Conservation (phyloP, 2,888 invertebrate genomes). For the Tridacna gigas region DNA sequence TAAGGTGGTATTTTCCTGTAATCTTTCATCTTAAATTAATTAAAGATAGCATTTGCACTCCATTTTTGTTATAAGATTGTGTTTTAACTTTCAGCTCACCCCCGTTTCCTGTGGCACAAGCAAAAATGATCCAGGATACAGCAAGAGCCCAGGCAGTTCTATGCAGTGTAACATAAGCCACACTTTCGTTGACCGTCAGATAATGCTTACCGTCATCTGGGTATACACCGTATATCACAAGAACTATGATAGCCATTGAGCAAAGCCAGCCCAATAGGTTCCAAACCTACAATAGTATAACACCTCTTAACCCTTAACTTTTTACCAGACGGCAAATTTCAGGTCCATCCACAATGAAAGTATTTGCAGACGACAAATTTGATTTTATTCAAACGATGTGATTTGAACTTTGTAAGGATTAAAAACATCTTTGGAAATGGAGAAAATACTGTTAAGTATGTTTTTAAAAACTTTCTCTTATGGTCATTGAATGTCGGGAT, state of each 20-base stretch:
- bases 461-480: too few species aligned
- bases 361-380: too few species aligned
- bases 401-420: too few species aligned
- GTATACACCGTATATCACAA: constrained; percentile 7
- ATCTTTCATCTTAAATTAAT: too few species aligned
- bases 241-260: neutral
- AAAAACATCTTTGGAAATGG: too few species aligned
- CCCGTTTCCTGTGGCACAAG: constrained; percentile 16
- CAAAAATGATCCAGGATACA: constrained; percentile 16
- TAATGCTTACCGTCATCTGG: constrained; percentile 6
- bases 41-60: too few species aligned
- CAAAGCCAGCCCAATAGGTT: constrained; percentile 5
- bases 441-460: too few species aligned
- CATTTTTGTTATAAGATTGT: too few species aligned
- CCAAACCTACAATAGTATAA: neutral
- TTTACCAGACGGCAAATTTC: too few species aligned
- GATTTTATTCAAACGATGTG: neutral
- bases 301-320: neutral
- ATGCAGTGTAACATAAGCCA: constrained; percentile 14
- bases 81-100: constrained; percentile 3
- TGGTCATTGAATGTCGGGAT: too few species aligned
- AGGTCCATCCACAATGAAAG: too few species aligned
- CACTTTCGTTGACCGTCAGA: constrained; percentile 11
- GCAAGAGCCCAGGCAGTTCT: constrained; percentile 4
- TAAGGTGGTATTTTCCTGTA: too few species aligned